These are phyloP conservation scores for Latrodectus elegans DNA, from an alignment of 2,888 invertebrate genomes.

Conservation along the genomic window DNA sequence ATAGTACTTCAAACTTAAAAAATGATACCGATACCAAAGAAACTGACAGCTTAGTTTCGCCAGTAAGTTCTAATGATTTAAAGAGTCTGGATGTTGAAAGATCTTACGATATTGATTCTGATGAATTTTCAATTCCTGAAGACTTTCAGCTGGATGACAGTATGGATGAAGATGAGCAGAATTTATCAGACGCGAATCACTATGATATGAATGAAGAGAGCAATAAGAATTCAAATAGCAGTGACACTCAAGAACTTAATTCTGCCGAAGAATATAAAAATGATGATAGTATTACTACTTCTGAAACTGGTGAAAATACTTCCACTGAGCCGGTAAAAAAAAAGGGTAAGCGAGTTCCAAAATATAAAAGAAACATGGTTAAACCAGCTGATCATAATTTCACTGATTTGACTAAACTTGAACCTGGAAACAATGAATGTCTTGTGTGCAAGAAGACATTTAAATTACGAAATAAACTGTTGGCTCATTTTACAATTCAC, in stretches of 20 bases:
- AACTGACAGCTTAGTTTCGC: too few relatives aligned
- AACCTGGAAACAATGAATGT: neutral
- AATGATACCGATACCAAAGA: too few relatives aligned
- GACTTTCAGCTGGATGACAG: too few relatives aligned
- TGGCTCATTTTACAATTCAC: conserved; percentile 4
- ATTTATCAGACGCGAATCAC: neutral
- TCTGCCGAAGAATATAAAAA: neutral
- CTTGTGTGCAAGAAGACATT: neutral
- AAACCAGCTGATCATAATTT: neutral
- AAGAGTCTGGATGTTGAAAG: too few relatives aligned
- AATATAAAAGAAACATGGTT: neutral
- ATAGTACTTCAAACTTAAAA: too few relatives aligned
- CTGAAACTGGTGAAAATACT: too few relatives aligned
- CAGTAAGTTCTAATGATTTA: too few relatives aligned
- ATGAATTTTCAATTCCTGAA: too few relatives aligned
- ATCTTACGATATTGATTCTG: too few relatives aligned
- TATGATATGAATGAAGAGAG: neutral
- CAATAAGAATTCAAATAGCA: neutral
- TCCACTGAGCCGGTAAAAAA: neutral
- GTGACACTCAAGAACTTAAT: neutral
- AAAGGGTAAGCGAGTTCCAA: neutral
- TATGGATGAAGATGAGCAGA: neutral
- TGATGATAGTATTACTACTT: neutral
- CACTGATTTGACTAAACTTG: neutral
- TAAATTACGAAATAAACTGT: neutral